Base-by-base conservation (phyloP, 2,113 vertebrate genomes). In the Podocnemis expansa region DNA sequence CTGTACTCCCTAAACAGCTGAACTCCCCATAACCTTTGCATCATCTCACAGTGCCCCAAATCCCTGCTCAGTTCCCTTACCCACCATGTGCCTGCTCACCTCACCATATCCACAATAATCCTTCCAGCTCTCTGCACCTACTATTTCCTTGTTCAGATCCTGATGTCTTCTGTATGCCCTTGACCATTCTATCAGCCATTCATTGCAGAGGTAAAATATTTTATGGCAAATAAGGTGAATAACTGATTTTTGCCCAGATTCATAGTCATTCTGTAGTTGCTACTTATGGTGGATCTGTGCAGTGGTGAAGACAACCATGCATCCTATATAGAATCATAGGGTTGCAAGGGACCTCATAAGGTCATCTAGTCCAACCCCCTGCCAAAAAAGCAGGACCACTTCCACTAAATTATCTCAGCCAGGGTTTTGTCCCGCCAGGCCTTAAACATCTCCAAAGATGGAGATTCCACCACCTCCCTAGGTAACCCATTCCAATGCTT, bases 21-120 rank as follows among this genome's bases (percentile, higher is more conserved):
- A 49, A 49, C 11, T 49, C 47, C 47, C 47, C 47, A 8, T 49
- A 49, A 75, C 3, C 4, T 21, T n/a, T n/a, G n/a, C n/a, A n/a
- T n/a, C n/a, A n/a, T n/a, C 1, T 43, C 0, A 0, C 31, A 87
- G 19, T 29, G 24, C 80, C 81, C 73, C 29, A 11, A 25, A 0
- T 0, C 78, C 81, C 75, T 58, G 84, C 10, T 75, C 54, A 56
- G 0, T 27, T 14, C 43, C 51, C 24, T 45, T 7, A 1, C 67
- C 58, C 1, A 51, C 51, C 22, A 4, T n/a, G n/a, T 75, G 95
- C 82, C 89, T 67, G 63, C 13, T 16, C 8, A 92, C 82, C 82
- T 84, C 84, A 25, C 43, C 49, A 52, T 1, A 27, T 0, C 75
- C 58, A 75, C 31, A 80, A 0, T 41, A 78, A 89, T 91, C 14